Evolutionary conservation across 2,113 vertebrate genomes (phyloP).

Genomic region (Cephalopholis sonnerati): DNA sequence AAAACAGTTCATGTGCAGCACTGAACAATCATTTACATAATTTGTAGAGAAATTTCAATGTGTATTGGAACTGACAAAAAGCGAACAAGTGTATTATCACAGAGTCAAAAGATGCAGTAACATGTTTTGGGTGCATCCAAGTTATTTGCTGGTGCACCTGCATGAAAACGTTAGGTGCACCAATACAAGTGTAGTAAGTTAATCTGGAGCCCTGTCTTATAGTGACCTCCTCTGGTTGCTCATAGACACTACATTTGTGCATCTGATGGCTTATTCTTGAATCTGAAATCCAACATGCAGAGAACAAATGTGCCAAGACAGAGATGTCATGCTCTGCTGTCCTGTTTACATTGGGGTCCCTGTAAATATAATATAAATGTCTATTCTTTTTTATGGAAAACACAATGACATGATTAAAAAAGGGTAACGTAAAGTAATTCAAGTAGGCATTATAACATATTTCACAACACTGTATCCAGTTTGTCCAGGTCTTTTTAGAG

Average conservation of each 20-base stretch:
- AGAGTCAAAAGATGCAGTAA: no score
- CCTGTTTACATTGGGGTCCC: background rate
- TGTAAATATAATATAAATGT: background rate
- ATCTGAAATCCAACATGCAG: background rate
- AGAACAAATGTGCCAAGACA: background rate
- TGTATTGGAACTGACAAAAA: no score
- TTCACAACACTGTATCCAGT: background rate
- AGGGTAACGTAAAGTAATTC: no score
- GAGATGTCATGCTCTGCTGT: background rate
- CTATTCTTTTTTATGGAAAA: background rate
- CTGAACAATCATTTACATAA: no score
- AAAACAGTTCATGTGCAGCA: no score
- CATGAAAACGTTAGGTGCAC: no score
- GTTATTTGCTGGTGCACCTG: no score
- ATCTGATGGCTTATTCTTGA: background rate
- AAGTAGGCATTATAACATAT: background rate
- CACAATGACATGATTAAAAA: background rate
- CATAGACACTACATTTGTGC: slow-evolving; percentile 9
- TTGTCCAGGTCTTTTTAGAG: background rate
- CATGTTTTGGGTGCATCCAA: no score
- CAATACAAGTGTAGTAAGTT: no score
- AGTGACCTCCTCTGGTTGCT: slow-evolving; percentile 52
- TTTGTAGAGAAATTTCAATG: no score
- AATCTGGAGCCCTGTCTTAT: background rate
- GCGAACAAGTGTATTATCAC: no score